Evolutionary conservation across 2,113 vertebrate genomes (phyloP).

Genomic region (Dryoscopus gambensis): DNA sequence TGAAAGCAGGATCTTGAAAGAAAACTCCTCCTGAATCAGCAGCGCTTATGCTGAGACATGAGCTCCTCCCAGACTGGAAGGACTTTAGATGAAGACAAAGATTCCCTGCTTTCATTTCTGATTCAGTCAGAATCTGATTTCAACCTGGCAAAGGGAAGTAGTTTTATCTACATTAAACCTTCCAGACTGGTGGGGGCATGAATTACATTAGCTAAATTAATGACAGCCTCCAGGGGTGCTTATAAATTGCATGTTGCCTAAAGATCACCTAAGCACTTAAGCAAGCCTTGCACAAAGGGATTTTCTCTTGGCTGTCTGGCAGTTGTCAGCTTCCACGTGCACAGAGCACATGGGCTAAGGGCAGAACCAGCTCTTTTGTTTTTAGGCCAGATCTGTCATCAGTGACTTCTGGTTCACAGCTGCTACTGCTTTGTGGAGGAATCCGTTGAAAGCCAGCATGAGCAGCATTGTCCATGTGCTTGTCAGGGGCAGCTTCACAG

Average conservation of each 20-base stretch:
- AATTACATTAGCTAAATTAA: conserved; percentile 35
- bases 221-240: not conserved
- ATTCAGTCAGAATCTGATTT: not conserved
- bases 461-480: not conserved
- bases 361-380: not conserved
- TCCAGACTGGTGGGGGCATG: not conserved
- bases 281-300: not conserved
- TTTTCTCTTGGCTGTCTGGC: not conserved
- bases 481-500: not conserved
- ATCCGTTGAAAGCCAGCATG: not conserved
- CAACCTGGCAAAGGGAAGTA: not conserved
- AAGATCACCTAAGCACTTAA: not conserved
- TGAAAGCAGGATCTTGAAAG: not conserved
- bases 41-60: not conserved
- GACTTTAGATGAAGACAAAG: not conserved
- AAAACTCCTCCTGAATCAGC: not conserved
- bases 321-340: not conserved
- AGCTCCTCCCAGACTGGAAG: not conserved
- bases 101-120: not conserved
- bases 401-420: not conserved
- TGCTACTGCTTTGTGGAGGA: not conserved
- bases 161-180: not conserved
- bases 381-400: not conserved
- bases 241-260: not conserved
- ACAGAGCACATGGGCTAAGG: not conserved